Conservation (phyloP, 2,888 invertebrate genomes). For the Pollenia labialis region DNA sequence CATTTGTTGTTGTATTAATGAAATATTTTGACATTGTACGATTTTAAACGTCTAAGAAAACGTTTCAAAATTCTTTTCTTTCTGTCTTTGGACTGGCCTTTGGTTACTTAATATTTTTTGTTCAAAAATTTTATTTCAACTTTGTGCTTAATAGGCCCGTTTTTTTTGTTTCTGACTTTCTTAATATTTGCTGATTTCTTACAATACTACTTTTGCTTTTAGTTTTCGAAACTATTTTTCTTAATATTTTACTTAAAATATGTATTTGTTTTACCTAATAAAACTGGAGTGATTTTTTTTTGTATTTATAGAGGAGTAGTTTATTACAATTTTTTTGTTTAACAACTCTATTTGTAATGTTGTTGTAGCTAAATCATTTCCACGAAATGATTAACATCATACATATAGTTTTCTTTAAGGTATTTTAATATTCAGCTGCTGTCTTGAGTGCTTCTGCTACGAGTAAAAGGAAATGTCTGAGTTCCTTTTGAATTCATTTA, state of each 20-base stretch:
- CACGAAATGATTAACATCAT: constrained; percentile 9
- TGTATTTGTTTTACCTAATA: constrained; percentile 60
- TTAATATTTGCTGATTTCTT: constrained; percentile 61
- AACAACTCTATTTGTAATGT: constrained; percentile 40
- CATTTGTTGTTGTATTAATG: constrained; percentile 77
- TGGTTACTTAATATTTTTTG: background rate
- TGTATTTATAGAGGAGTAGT: constrained; percentile 14
- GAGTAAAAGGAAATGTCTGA: constrained; percentile 24
- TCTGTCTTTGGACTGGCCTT: constrained; percentile 33
- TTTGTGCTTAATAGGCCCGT: constrained; percentile 68
- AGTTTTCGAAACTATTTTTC: constrained; percentile 75
- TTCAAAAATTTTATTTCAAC: constrained; percentile 37
- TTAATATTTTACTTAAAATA: constrained; percentile 63
- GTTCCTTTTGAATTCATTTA: constrained; percentile 61
- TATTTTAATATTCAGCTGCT: constrained; percentile 43
- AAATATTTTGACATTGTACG: constrained; percentile 81
- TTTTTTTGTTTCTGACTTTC: constrained; percentile 29
- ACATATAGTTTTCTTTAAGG: constrained; percentile 17
- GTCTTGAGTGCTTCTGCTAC: constrained; percentile 14
- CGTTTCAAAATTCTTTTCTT: constrained; percentile 51
- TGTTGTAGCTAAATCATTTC: constrained; percentile 41
- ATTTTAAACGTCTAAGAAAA: constrained; percentile 49
- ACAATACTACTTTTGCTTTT: constrained; percentile 57
- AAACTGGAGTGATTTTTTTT: constrained; percentile 59
- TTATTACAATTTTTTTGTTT: constrained; percentile 2